phyloP scores from a whole-genome alignment of 2,113 vertebrate genomes.

The Naja naja region DNA sequence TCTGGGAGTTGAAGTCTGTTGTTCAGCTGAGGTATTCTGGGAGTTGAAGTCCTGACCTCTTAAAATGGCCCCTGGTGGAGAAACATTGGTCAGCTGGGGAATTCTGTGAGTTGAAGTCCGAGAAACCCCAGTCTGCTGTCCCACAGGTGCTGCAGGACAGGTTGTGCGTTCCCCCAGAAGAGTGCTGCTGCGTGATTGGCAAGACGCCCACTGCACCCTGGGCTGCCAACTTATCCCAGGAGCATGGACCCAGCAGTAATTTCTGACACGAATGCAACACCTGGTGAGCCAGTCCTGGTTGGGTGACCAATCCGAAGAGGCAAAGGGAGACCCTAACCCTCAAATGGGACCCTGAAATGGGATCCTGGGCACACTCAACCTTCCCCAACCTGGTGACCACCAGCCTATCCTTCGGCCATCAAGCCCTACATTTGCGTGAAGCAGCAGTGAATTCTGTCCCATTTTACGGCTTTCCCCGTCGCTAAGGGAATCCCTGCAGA shows the following conservation, averaged over 20 bases:
- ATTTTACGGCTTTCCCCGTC: neutral
- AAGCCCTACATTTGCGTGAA: no score
- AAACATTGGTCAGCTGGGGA: no score
- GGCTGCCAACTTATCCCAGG: slow-evolving; percentile 62
- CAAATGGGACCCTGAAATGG: no score
- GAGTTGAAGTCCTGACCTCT: no score
- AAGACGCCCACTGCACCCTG: slow-evolving; percentile 44
- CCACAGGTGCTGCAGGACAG: slow-evolving; percentile 72
- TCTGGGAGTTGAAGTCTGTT: neutral
- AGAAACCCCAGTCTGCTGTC: neutral
- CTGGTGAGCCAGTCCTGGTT: slow-evolving; percentile 65
- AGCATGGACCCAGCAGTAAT: slow-evolving; percentile 65
- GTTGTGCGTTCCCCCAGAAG: slow-evolving; percentile 60
- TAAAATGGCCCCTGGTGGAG: no score
- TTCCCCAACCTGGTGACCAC: neutral
- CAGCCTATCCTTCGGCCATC: neutral
- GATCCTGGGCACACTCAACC: neutral
- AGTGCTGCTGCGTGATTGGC: slow-evolving; percentile 73
- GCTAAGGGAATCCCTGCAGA: neutral
- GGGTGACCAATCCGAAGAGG: neutral
- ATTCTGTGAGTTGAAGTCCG: neutral
- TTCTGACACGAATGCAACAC: slow-evolving; percentile 75
- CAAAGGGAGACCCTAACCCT: neutral
- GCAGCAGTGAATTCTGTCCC: neutral
- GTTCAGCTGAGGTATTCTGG: no score